Evolutionary conservation across 2,888 invertebrate genomes (phyloP).

Genomic region (Drosophila mimetica): DNA sequence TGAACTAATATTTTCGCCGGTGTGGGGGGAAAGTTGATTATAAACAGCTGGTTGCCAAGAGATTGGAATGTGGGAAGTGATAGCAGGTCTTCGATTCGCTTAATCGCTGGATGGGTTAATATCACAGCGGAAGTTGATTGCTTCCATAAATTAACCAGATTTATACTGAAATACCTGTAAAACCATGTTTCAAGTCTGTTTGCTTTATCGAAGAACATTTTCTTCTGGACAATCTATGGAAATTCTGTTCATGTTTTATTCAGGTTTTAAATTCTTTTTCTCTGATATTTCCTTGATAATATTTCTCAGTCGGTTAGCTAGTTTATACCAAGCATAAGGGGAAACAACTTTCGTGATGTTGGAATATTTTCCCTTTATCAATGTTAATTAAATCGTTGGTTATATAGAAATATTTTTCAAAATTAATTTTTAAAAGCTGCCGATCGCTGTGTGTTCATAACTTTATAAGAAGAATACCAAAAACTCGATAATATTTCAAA

Average conservation of each 20-base stretch:
- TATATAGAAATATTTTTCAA: no score
- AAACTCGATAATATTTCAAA: not conserved
- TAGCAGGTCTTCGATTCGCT: conserved; percentile 22
- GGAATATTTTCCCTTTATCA: not conserved
- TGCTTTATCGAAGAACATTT: conserved; percentile 3
- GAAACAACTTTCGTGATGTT: not conserved
- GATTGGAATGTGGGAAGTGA: conserved; percentile 25
- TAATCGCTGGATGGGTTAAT: conserved; percentile 1
- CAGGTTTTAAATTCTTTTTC: not conserved
- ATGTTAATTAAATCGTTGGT: no score
- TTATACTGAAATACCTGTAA: conserved; percentile 7
- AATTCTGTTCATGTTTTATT: conserved; percentile 14
- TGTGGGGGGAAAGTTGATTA: conserved; percentile 23
- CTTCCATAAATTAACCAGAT: conserved; percentile 5
- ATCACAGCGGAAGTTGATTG: conserved; percentile 20
- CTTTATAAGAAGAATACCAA: not conserved
- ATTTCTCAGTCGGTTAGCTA: not conserved
- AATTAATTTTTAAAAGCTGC: not conserved
- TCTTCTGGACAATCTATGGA: not conserved
- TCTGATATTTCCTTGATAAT: not conserved
- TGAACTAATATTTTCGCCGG: conserved; percentile 30
- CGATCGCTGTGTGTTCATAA: not conserved
- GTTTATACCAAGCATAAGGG: not conserved
- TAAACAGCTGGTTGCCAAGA: conserved; percentile 13
- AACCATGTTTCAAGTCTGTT: conserved; percentile 13